Percentiles rank a stretch among this genome's conserved stretches.
Conservation (phyloP, 2,797 vertebrate species). For the Acanthis flammea region DNA sequence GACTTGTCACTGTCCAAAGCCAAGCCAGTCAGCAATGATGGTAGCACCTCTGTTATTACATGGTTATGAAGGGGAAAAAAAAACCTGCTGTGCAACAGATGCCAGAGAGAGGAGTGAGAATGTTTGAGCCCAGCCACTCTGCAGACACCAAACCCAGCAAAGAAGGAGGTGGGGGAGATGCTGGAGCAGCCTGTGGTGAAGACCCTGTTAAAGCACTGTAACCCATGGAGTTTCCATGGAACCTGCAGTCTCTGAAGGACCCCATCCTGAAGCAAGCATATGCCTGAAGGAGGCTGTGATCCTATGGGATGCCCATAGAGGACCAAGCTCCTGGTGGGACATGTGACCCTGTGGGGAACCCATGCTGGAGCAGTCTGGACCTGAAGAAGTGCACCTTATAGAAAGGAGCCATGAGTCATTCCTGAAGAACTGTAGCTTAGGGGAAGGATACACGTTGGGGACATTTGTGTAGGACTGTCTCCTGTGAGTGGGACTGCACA, state of each 20-base stretch:
- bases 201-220: background rate
- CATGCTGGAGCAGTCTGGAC: background rate
- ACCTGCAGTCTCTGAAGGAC: background rate
- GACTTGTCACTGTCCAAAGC: accelerated
- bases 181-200: background rate
- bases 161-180: background rate
- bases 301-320: background rate
- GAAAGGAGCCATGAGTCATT: background rate
- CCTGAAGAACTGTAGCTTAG: background rate
- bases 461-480: background rate
- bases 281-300: background rate
- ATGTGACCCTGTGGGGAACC: background rate
- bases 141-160: background rate
- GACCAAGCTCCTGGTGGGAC: background rate
- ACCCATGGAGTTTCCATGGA: background rate
- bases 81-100: background rate
- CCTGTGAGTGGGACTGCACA: background rate
- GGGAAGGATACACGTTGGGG: accelerated
- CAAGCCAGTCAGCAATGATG: accelerated
- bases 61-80: background rate
- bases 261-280: background rate
- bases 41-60: background rate
- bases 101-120: background rate
- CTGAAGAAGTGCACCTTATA: background rate
- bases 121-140: background rate